Base-by-base conservation (phyloP, 1,140 invertebrate genomes). In the Macrosteles quadrilineatus region DNA sequence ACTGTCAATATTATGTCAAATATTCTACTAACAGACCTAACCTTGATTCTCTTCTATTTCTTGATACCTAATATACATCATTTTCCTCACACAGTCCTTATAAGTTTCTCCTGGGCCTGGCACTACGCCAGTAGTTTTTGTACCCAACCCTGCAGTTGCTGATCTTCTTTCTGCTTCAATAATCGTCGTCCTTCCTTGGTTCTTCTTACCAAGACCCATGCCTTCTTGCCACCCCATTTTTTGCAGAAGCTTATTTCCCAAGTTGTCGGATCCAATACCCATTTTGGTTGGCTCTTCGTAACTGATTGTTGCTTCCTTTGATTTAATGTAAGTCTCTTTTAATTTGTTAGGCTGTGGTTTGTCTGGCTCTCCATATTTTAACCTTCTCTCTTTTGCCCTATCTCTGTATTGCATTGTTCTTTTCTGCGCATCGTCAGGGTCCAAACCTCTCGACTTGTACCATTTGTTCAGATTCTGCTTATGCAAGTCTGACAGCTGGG, bases 151-250 rank as follows among this genome's bases (percentile, higher is more conserved):
- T 43, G 87, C 91, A 29, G 87, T 88, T 72, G 84, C 86, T 59
- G 86, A 87, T 70, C 88, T 83, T 69, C 86, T 82, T 76, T 89
- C 87, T 32, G 85, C 87, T 83, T 96, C 91, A 71, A 98, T 93
- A 59, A 96, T 96, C 57, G 90, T 92, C 6, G 94, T 94, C 75
- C 95, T 86, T n/a, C 97, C 97, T 83, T 98, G 96, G 78, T 95
- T 94, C 32, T 87, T 85, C 78, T 93, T 94, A 2, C 97, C 98
- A 12, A 99, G 82, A 0, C 98, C 98, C 86, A 95, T 89, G 0
- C 97, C 98, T 80, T 96, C 93, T 4, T 90, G 92, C 97, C 98
- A 99, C 0, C 98, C 98, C 97, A 99, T 99, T 82, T 97, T 98
- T 81, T 98, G 96, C 47, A 99, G 80, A 75, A 99, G 83, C 80